phyloP scores from a whole-genome alignment of 2,888 invertebrate species.

The Metallyticus violacea region DNA sequence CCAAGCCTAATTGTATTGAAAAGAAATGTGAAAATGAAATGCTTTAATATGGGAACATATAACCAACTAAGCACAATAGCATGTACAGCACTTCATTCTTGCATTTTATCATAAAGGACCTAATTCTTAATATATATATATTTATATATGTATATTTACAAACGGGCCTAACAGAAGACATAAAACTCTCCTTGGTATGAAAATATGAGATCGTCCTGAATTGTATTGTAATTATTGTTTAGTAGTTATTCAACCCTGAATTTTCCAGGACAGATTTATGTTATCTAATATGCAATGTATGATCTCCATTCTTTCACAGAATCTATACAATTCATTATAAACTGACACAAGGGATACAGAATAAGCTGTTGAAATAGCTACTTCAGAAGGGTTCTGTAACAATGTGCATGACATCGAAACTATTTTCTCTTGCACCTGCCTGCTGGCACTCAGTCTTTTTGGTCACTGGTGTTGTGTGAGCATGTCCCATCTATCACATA shows the following conservation, averaged over 20 bases:
- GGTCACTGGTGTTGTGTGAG: constrained; percentile 4
- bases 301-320: neutral
- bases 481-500: constrained; percentile 17
- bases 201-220: constrained; percentile 24
- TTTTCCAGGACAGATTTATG: constrained; percentile 25
- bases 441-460: constrained; percentile 2
- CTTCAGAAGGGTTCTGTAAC: neutral
- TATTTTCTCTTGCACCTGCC: neutral
- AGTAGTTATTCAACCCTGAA: constrained; percentile 20
- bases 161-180: constrained; percentile 21
- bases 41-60: constrained; percentile 6
- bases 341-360: neutral
- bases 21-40: neutral
- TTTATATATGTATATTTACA: constrained; percentile 12
- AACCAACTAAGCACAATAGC: constrained; percentile 7
- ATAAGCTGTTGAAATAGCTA: neutral
- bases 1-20: constrained; percentile 16
- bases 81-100: constrained; percentile 9
- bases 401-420: neutral
- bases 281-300: neutral
- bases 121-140: neutral
- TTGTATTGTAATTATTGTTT: constrained; percentile 26
- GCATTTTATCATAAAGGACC: neutral
- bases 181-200: constrained; percentile 9
- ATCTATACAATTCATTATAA: neutral